Conservation (phyloP, 2,113 vertebrate species). For the Pyrgilauda ruficollis region DNA sequence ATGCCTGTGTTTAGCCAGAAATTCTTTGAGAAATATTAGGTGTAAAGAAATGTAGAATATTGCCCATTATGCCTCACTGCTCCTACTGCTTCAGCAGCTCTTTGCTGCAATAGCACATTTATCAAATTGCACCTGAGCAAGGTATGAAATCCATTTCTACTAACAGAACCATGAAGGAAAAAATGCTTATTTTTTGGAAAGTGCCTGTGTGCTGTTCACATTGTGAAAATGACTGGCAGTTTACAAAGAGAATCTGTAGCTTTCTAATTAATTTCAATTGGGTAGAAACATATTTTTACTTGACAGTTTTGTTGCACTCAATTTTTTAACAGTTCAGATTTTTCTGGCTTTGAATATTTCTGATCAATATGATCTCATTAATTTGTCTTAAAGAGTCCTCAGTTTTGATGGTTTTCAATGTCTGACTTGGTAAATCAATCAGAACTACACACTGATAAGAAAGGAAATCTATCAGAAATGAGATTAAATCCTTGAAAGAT, state of each 20-base stretch:
- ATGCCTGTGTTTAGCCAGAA: background rate
- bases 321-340: background rate
- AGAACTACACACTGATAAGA: background rate
- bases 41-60: background rate
- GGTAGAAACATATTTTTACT: background rate
- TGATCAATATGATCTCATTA: background rate
- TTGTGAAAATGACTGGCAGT: background rate
- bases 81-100: background rate
- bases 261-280: constrained; percentile 33
- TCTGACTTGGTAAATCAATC: background rate
- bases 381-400: background rate
- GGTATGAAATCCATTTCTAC: background rate
- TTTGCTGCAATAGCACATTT: background rate
- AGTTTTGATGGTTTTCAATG: background rate
- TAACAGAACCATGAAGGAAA: background rate
- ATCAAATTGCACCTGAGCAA: background rate
- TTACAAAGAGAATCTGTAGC: background rate
- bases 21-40: background rate
- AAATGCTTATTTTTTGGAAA: background rate
- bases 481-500: background rate
- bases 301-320: background rate
- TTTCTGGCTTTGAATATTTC: background rate
- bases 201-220: background rate
- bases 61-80: background rate
- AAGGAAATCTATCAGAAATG: background rate